Base-by-base conservation (phyloP, 2,888 invertebrate genomes). In the Xylocampa areola region DNA sequence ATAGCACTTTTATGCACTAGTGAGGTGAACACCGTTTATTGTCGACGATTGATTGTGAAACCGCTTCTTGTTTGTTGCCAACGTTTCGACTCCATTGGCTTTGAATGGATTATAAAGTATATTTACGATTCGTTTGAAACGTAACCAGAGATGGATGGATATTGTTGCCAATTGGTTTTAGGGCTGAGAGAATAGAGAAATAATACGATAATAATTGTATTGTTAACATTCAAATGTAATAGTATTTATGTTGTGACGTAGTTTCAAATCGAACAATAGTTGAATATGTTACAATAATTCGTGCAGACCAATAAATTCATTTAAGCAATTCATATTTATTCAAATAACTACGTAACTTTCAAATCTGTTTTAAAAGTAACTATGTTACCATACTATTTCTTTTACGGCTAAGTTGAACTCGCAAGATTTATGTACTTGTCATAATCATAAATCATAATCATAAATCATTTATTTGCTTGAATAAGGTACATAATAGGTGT, bases 1-100 rank as follows among this genome's bases (percentile, higher is more conserved):
- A 87, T 86, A 79, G 81, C 81, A 84, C 77, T 86, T 85, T 84
- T 83, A 84, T 82, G 80, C 82, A 81, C 77, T 73, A 68, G 66
- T 70, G 72, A 78, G 77, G 81, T 77, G 77, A 78, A 70, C 69
- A 64, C 55, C 67, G 67, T 60, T 74, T 64, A 77, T 76, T 70
- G 79, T 68, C 57, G 57, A 68, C 67, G 73, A 75, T 69, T 76
- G 76, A 78, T 77, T 80, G 69, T 75, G 71, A 62, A 73, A 73
- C 60, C 65, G 60, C 66, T 72, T 62, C 68, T 69, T 68, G 64
- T 67, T 76, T 69, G 65, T 65, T 55, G 54, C 63, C 63, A 63
- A 60, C 63, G 61, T 70, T 77, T 74, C 67, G 49, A 67, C 73
- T 70, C 59, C 57, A 74, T 77, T 77, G 71, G 40, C 44, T 73